Conservation (phyloP, 1,140 invertebrate genomes). For the Bathynomus jamesi region DNA sequence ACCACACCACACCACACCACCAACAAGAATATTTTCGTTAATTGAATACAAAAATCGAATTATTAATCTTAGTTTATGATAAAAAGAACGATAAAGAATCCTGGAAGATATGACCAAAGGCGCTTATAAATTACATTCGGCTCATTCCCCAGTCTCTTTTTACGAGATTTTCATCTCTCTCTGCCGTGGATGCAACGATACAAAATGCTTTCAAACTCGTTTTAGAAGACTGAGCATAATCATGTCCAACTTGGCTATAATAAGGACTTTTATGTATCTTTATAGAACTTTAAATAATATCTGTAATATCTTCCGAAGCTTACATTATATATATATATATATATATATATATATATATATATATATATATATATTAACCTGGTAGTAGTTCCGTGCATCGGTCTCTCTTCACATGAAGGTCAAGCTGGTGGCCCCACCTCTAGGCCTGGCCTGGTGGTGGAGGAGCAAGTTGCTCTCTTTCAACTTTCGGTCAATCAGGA, state of each 20-base stretch:
- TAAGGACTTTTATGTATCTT: neutral
- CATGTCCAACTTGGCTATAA: neutral
- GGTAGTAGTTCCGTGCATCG: too few relatives aligned
- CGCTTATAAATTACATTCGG: neutral
- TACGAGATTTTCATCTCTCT: neutral
- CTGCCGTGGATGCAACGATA: too few relatives aligned
- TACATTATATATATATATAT: conserved; percentile 1
- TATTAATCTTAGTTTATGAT: neutral
- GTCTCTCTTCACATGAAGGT: too few relatives aligned
- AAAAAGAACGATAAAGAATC: neutral
- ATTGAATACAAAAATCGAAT: neutral
- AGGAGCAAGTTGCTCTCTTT: too few relatives aligned
- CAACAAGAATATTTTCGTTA: neutral
- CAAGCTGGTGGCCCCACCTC: too few relatives aligned
- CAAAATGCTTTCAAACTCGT: neutral
- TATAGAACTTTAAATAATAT: conserved; percentile 1
- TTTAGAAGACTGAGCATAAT: neutral
- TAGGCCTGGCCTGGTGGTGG: too few relatives aligned
- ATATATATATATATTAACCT: neutral
- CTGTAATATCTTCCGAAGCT: neutral
- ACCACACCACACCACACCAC: too few relatives aligned
- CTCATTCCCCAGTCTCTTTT: neutral
- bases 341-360: conserved; percentile 3
- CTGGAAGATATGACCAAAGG: neutral
- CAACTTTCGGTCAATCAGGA: too few relatives aligned